A percentile compares a stretch with the other conserved stretches of the same genome.
Evolutionary conservation across 2,888 invertebrate genomes (phyloP).

Genomic region (Eupeodes luniger): DNA sequence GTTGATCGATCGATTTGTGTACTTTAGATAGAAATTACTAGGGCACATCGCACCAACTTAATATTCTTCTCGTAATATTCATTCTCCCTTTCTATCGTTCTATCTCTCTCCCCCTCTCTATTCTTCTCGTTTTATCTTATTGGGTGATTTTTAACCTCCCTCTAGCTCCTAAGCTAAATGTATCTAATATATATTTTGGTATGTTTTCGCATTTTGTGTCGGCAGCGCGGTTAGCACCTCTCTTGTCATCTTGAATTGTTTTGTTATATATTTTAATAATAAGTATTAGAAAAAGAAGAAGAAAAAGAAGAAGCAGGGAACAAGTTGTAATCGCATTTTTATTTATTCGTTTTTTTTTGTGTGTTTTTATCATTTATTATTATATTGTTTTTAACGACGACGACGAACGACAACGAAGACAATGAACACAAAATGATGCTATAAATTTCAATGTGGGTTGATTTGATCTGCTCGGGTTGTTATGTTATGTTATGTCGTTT

Average conservation of each 20-base stretch:
- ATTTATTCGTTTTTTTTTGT: slow-evolving; percentile 56
- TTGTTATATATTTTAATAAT: slow-evolving; percentile 62
- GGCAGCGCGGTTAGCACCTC: slow-evolving; percentile 55
- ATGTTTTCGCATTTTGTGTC: slow-evolving; percentile 36
- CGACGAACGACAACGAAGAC: background rate
- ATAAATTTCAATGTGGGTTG: slow-evolving; percentile 46
- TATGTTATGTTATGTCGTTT: background rate
- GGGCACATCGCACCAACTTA: slow-evolving; percentile 56
- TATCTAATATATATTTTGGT: slow-evolving; percentile 29
- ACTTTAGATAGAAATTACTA: slow-evolving; percentile 59
- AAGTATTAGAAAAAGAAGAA: slow-evolving; percentile 37
- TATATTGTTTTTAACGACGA: slow-evolving; percentile 5
- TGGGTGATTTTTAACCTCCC: slow-evolving; percentile 2
- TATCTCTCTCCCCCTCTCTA: background rate
- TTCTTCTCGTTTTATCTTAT: background rate
- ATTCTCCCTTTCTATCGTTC: background rate
- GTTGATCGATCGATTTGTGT: slow-evolving; percentile 61
- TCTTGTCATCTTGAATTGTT: slow-evolving; percentile 44
- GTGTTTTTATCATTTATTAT: background rate
- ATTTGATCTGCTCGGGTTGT: slow-evolving; percentile 8
- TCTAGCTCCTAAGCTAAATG: background rate
- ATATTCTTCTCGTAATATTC: slow-evolving; percentile 9
- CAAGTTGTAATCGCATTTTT: slow-evolving; percentile 65
- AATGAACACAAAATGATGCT: slow-evolving; percentile 15
- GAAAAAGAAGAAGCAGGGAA: background rate